phyloP scores from a whole-genome alignment of 1,140 invertebrate genomes.

The Drosophila setifemur region DNA sequence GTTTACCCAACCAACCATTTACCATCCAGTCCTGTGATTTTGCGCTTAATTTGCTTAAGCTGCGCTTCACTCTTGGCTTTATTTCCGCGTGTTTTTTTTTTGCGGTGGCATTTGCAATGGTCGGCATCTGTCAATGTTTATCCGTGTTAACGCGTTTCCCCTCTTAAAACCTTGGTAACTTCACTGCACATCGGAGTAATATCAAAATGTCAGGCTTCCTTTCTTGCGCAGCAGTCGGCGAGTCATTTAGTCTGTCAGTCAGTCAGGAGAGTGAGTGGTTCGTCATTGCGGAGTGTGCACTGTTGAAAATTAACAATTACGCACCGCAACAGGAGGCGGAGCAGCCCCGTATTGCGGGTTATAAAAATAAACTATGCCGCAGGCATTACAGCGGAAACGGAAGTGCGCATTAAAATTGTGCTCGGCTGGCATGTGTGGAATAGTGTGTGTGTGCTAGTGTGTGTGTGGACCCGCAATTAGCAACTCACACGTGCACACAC shows the following conservation, averaged over 20 bases:
- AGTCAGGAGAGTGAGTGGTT: constrained; percentile 13
- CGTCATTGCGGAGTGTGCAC: constrained; percentile 48
- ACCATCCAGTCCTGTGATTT: constrained; percentile 58
- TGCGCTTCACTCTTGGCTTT: constrained; percentile 66
- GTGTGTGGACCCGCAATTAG: constrained; percentile 67
- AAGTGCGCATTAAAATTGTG: constrained; percentile 78
- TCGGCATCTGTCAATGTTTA: constrained; percentile 56
- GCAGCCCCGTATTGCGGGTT: constrained; percentile 37
- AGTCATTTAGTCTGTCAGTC: constrained; percentile 5
- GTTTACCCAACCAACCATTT: constrained; percentile 43
- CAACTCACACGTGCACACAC: constrained; percentile 49
- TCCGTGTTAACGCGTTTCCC: constrained; percentile 47
- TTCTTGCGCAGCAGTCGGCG: constrained; percentile 22
- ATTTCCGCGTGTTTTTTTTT: background rate
- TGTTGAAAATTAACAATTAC: constrained; percentile 75
- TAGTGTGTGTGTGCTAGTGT: constrained; percentile 22
- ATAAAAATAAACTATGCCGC: constrained; percentile 74
- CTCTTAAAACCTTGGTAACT: constrained; percentile 71
- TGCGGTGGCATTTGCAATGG: background rate
- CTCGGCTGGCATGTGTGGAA: constrained; percentile 33
- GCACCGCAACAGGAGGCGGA: constrained; percentile 51
- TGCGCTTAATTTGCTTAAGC: constrained; percentile 76
- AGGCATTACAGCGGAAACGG: constrained; percentile 79
- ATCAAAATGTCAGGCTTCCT: constrained; percentile 58
- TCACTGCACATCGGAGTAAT: constrained; percentile 61